Base-by-base conservation (phyloP, 2,113 vertebrate genomes). In the Buteo buteo region DNA sequence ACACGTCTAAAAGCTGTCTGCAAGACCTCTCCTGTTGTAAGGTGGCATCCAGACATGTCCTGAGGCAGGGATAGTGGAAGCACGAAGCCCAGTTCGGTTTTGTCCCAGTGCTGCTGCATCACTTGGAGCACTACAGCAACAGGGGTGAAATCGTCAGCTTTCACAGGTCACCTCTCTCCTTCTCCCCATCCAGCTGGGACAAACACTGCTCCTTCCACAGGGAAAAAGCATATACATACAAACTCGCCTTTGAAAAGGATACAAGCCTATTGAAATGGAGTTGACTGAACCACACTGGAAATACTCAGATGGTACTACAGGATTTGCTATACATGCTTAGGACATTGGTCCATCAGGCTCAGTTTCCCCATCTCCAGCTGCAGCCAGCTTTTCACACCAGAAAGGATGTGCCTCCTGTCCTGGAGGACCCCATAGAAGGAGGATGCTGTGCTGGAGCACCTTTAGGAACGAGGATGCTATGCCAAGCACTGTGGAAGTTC, bases 1-100 rank as follows among this genome's bases (percentile, higher is more conserved):
- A 96, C 74, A 93, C 50, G 82, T 47, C 87, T 93, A 94, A 97
- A 94, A 96, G 93, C 86, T 87, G 55, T 58, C 82, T 74, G 40
- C 62, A 54, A 87, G 77, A 91, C 80, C 83, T 79, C 67, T 82
- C 49, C 78, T 49, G 45, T 36, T 77, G 40, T 29, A 59, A 86
- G 59, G 64, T 72, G 50, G 70, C 82, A 92, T 82, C 69, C 66
- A 88, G 62, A 38, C 61, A 38, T 18, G 34, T 17, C 32, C 62
- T 8, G 7, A 82, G 36, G 74, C 38, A 87, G 79, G 38, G 47
- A 77, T 1, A 47, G 24, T 21, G 77, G 64, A 69, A 94, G 31
- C 54, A 50, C 2, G 17, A 76, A 95, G 72, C 55, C 47, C 42
- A 52, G 29, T 36, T 72, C 0, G 2, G 77, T 61, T 87, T 85